Evolutionary conservation across 2,888 invertebrate species (phyloP).

Genomic region (Odontothrips loti): DNA sequence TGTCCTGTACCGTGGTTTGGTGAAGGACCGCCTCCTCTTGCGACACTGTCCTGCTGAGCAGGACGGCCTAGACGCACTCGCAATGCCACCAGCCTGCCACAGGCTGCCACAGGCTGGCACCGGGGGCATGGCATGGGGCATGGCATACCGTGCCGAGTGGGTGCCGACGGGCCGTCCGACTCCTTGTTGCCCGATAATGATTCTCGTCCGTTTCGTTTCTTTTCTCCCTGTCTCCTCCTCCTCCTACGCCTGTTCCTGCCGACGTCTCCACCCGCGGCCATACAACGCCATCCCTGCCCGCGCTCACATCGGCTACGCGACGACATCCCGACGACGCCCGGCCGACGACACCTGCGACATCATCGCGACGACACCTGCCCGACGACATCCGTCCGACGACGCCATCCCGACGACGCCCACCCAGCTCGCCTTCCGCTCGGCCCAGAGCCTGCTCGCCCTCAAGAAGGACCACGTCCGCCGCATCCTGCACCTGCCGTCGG

Average conservation of each 20-base stretch:
- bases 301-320: background rate
- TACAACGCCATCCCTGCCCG: too few relatives aligned
- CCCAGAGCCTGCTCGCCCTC: conserved; percentile 65
- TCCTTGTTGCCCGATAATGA: background rate
- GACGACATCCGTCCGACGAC: background rate
- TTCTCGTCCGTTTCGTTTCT: conserved; percentile 18
- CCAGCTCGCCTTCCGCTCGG: conserved; percentile 70
- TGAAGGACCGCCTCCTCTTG: conserved; percentile 1
- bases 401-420: background rate
- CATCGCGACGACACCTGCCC: background rate
- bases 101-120: too few relatives aligned
- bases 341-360: background rate
- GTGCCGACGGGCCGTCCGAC: background rate
- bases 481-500: conserved; percentile 51
- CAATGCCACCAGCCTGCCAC: background rate
- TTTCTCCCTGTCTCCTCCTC: background rate
- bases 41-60: background rate
- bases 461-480: conserved; percentile 69
- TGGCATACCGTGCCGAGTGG: background rate
- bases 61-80: conserved; percentile 14
- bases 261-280: too few relatives aligned
- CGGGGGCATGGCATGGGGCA: too few relatives aligned
- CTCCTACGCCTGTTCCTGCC: background rate
- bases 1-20: conserved; percentile 4
- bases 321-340: background rate